phyloP scores from a whole-genome alignment of 2,797 vertebrate species.

The Sebastes oblongus region DNA sequence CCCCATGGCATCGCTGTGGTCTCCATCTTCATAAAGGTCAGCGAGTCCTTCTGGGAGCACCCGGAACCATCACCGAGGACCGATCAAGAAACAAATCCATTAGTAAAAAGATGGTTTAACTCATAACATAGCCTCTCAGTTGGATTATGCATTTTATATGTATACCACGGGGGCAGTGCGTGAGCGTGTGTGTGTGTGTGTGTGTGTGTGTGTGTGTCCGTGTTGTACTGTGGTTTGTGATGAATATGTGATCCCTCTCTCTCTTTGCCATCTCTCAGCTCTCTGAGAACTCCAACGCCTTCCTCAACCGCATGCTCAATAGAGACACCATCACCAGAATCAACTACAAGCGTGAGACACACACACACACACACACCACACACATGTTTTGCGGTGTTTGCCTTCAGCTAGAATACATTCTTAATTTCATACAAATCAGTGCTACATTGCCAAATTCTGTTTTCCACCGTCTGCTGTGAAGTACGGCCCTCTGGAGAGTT shows the following conservation, averaged over 20 bases:
- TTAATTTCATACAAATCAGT: constrained; percentile 18
- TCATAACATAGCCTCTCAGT: background rate
- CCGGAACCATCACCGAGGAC: background rate
- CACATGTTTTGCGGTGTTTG: background rate
- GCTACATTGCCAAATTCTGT: constrained; percentile 9
- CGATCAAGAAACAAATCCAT: background rate
- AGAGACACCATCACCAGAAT: constrained; percentile 99
- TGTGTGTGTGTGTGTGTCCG: background rate
- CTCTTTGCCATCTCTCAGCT: constrained; percentile 80
- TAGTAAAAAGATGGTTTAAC: background rate
- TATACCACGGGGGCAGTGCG: background rate
- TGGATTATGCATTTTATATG: background rate
- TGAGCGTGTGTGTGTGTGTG: background rate
- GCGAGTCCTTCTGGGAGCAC: constrained; percentile 27
- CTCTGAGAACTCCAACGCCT: constrained; percentile 94
- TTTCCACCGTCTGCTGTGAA: constrained; percentile 25
- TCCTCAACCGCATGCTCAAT: constrained; percentile 98
- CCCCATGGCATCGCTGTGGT: constrained; percentile 94
- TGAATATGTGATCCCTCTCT: constrained; percentile 23
- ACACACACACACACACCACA: background rate
- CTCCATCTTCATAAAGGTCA: constrained; percentile 98
- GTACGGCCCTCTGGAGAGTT: constrained; percentile 7
- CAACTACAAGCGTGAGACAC: constrained; percentile 96
- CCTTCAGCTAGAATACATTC: background rate
- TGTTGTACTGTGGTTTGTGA: background rate